Evolutionary conservation across 2,888 invertebrate species (phyloP).

Genomic region (Stramonita haemastoma): DNA sequence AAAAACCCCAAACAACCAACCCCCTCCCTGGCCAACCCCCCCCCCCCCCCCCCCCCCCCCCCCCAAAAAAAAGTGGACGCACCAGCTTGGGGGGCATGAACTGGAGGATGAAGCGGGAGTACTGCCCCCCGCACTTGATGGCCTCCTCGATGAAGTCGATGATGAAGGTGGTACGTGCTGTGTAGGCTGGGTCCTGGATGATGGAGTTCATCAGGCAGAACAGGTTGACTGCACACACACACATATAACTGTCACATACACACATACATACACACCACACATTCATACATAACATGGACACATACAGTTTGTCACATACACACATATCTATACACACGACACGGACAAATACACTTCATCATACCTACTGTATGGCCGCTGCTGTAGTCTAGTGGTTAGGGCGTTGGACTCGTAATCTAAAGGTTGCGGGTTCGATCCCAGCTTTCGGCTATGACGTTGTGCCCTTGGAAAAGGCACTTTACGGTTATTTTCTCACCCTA

Average conservation of each 20-base stretch:
- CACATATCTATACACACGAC: too few species aligned
- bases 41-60: too few species aligned
- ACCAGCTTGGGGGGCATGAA: slow-evolving; percentile 77
- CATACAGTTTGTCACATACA: background rate
- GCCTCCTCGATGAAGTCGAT: slow-evolving; percentile 76
- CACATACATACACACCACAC: too few species aligned
- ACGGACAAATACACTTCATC: slow-evolving; percentile 1
- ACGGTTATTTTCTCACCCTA: too few species aligned
- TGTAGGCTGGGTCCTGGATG: slow-evolving; percentile 71
- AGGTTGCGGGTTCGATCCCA: too few species aligned
- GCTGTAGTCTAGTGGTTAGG: too few species aligned
- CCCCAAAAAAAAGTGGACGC: slow-evolving; percentile 59
- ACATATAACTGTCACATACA: background rate
- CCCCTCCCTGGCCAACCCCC: too few species aligned
- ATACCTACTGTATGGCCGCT: too few species aligned
- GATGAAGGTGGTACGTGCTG: slow-evolving; percentile 76
- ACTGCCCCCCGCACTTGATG: slow-evolving; percentile 75
- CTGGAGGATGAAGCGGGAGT: slow-evolving; percentile 73
- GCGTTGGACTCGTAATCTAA: too few species aligned
- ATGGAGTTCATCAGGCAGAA: slow-evolving; percentile 76
- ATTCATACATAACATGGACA: background rate
- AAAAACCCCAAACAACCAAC: too few species aligned
- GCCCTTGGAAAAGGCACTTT: too few species aligned
- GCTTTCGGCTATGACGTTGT: too few species aligned
- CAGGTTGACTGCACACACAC: slow-evolving; percentile 69